Evolutionary conservation across 2,888 invertebrate species (phyloP).

Genomic region (Hirtodrosophila duncani): DNA sequence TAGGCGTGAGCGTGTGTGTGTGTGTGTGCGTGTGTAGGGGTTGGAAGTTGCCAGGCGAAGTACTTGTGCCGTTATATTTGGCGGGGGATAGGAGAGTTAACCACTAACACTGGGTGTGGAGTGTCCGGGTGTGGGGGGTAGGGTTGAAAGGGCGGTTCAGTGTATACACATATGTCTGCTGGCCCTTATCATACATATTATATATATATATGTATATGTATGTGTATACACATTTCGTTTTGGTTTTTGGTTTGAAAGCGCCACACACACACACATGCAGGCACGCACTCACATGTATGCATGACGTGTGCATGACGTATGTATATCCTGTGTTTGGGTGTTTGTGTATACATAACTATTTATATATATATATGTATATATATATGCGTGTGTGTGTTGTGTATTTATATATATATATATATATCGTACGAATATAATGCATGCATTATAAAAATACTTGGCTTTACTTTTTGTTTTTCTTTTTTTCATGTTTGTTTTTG

Average conservation of each 20-base stretch:
- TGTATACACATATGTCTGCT: conserved; percentile 22
- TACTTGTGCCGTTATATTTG: no score
- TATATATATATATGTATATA: conserved; percentile 20
- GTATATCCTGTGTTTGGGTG: no score
- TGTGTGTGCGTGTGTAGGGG: no score
- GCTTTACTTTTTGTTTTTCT: conserved; percentile 35
- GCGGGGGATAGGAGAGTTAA: no score
- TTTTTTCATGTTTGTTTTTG: conserved; percentile 12
- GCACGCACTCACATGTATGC: no score
- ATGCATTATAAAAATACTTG: conserved; percentile 78
- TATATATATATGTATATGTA: conserved; percentile 36
- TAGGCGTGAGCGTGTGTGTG: conserved; percentile 1
- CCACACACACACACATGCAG: conserved; percentile 24
- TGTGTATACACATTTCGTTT: conserved; percentile 2
- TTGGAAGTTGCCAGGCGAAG: no score
- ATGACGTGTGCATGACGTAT: no score
- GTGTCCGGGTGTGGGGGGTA: not conserved
- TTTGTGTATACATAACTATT: conserved; percentile 36
- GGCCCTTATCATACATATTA: no score
- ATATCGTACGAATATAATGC: conserved; percentile 76
- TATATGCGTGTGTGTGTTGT: no score
- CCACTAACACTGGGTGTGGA: no score
- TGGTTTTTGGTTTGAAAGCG: no score
- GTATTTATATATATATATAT: no score
- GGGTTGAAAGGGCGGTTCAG: not conserved